Percentiles rank a stretch among this genome's conserved stretches.
These are phyloP conservation scores for Dendrolimus kikuchii DNA, from an alignment of 1,140 invertebrate genomes.

Conservation along the genomic window DNA sequence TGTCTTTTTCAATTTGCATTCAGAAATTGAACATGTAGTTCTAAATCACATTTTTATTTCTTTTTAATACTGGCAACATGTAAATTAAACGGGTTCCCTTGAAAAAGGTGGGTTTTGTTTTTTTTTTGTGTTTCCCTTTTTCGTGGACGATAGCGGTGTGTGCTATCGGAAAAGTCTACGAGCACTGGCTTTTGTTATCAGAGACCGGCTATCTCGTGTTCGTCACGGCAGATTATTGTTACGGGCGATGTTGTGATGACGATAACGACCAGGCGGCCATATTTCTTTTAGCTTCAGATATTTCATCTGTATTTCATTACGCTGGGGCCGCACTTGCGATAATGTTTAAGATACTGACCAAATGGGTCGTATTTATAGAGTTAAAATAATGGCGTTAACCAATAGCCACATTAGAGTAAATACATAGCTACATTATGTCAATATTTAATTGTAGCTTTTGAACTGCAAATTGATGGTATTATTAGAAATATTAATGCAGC, in stretches of 20 bases:
- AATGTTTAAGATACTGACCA: too few relatives aligned
- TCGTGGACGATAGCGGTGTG: slow-evolving; percentile 23
- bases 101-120: slow-evolving; percentile 15
- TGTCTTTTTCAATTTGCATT: too few relatives aligned
- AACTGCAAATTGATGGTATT: too few relatives aligned
- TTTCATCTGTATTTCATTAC: neutral
- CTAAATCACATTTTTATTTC: too few relatives aligned
- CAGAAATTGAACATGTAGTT: too few relatives aligned
- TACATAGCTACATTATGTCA: too few relatives aligned
- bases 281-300: neutral
- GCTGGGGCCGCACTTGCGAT: neutral
- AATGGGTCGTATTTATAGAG: too few relatives aligned
- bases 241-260: slow-evolving; percentile 37
- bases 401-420: too few relatives aligned
- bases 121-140: slow-evolving; percentile 16
- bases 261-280: slow-evolving; percentile 25
- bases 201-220: slow-evolving; percentile 54
- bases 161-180: slow-evolving; percentile 26
- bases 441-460: too few relatives aligned
- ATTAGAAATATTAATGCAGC: too few relatives aligned
- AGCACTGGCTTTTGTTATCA: slow-evolving; percentile 51
- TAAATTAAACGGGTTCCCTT: slow-evolving; percentile 19
- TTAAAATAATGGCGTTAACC: too few relatives aligned
- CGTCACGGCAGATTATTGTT: slow-evolving; percentile 60
- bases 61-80: slow-evolving; percentile 19